Base-by-base conservation (phyloP, 2,888 invertebrate genomes). In the Netelia virgata region DNA sequence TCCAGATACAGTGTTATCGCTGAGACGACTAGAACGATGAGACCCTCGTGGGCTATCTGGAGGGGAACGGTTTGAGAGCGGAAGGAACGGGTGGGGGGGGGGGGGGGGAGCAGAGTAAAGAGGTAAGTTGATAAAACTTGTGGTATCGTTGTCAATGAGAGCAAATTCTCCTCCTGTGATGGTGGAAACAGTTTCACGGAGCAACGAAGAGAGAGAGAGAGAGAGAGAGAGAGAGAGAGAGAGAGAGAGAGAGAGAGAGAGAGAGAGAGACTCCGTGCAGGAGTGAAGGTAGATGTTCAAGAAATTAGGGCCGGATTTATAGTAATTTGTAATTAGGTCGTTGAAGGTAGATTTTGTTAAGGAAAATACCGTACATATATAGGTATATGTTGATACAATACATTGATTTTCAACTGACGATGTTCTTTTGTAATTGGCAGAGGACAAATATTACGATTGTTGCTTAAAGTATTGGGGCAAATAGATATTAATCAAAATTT, bases 71-170 rank as follows among this genome's bases (percentile, higher is more conserved):
- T 23, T 9, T 23, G 23, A 23, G 23, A 2, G 23, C 1, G 23
- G 23, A 23, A 2, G 23, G 23, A 23, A n/a, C n/a, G n/a, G n/a
- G n/a, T 2, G 2, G 36, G 23, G 23, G 23, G 2, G 23, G 28
- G 28, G 5, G 5, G 28, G 28, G 5, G 28, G 28, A 5, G 6
- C 5, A 6, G 36, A 6, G 6, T 36, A 36, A 36, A 36, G 36
- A 36, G 36, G 36, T 36, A 20, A 14, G 23, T 70, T 41, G 50
- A 20, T n/a, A 43, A 55, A 79, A 79, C 55, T 79, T 72, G 20
- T 72, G 63, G 70, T 72, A 72, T 55, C 72, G 72, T 72, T 72
- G 53, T 72, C 78, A 72, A 79, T 79, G 78, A 64, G 57, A 69
- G 28, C 43, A 16, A 41, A 57, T 63, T 70, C 61, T 78, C 59